Base-by-base conservation (phyloP, 2,797 vertebrate species). In the Helicolenus hilgendorfi region DNA sequence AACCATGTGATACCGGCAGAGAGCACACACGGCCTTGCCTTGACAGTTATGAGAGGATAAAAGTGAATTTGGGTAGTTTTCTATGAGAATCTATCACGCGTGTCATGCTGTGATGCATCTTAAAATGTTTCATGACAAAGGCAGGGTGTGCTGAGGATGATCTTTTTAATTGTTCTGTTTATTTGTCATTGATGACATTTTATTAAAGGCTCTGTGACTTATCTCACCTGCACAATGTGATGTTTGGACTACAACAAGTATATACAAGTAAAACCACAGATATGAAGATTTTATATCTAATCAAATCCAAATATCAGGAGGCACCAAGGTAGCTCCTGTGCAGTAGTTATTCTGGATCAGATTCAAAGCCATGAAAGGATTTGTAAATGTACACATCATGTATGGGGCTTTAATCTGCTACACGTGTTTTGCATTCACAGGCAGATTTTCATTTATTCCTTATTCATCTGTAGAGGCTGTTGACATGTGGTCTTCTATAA, bases 21-120 rank as follows among this genome's bases (percentile, higher is more conserved):
- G 67, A 88, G 62, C 68, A 83, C 81, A 80, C 71, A 75, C 60
- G 65, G 80, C 55, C 71, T 55, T 74, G 63, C 24, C 70, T n/a
- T 77, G 86, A 72, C 81, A 89, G 79, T 67, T 84, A 77, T 82
- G 65, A 76, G 60, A 82, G 53, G 77, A 90, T 83, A 75, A 89
- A 90, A 92, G 83, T 84, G 90, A 90, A 93, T 89, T 85, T 81
- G 71, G 59, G 84, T 92, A 76, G 79, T 65, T 64, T 74, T 75
- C 68, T 24, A 33, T 69, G 71, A 81, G 56, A 45, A 87, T 79
- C 9, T n/a, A 33, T 83, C 60, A 27, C 62, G 33, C 20, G 5
- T 71, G 49, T 49, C 55, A 35, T 4, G 7, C 20, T 72, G 60
- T n/a, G 4, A 36, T 38, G 45, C 26, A 82, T 85, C 67, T 65